Conservation (phyloP, 2,797 vertebrate species). For the Hyperoplus lanceolatus region DNA sequence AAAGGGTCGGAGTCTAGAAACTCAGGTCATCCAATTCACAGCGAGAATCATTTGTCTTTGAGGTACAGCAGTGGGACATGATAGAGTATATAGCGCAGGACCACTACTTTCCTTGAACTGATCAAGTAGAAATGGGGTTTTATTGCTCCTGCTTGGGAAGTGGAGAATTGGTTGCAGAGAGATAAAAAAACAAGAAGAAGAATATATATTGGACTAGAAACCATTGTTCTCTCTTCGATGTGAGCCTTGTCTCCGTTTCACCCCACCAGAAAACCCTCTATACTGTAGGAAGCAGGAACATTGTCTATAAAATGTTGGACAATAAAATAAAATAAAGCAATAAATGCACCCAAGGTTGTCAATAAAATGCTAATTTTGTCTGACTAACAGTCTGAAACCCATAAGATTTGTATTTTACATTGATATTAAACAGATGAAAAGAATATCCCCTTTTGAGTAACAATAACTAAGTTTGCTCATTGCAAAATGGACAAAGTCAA, state of each 20-base stretch:
- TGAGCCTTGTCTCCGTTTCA: neutral
- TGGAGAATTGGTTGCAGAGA: conserved; percentile 1
- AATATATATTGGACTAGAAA: conserved; percentile 20
- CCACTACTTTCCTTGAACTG: conserved; percentile 13
- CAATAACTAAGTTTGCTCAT: neutral
- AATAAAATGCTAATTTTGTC: neutral
- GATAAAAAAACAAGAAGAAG: neutral
- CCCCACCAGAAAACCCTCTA: neutral
- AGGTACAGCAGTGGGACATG: conserved; percentile 18
- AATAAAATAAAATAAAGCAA: neutral
- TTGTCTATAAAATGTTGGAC: neutral
- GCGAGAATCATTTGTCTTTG: conserved; percentile 45
- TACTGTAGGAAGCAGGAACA: neutral
- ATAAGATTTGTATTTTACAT: neutral
- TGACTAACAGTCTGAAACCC: neutral
- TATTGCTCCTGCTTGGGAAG: conserved; percentile 22
- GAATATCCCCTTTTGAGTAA: neutral
- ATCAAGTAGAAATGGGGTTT: conserved; percentile 41
- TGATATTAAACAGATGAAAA: neutral
- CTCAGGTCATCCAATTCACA: conserved; percentile 56
- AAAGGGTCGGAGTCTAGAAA: conserved; percentile 43
- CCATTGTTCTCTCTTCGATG: neutral
- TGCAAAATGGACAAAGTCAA: conserved; percentile 6
- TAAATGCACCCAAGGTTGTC: neutral
- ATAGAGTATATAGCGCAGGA: conserved; percentile 21